Evolutionary conservation across 2,113 vertebrate species (phyloP).

Genomic region (Lepus timidus): DNA sequence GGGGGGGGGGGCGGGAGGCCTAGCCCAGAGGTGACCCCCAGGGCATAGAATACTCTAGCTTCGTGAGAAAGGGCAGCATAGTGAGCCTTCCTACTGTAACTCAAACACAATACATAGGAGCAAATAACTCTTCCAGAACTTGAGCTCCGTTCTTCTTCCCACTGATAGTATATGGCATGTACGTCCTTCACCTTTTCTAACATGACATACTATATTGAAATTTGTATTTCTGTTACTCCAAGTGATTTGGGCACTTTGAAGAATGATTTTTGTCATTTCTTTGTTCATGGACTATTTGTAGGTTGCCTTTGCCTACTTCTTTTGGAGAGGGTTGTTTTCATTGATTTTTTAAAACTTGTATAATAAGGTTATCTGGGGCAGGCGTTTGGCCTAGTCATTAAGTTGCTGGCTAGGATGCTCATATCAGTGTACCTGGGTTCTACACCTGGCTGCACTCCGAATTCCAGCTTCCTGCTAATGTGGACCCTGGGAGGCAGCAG

Average conservation of each 20-base stretch:
- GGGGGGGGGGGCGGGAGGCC: too few species aligned
- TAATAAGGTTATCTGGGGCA: background rate
- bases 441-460: too few species aligned
- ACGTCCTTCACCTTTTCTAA: background rate
- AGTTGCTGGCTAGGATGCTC: too few species aligned
- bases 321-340: background rate
- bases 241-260: background rate
- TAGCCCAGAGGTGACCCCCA: too few species aligned
- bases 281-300: background rate
- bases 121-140: constrained; percentile 17
- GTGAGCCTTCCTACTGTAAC: too few species aligned
- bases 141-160: background rate
- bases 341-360: background rate
- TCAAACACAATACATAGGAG: background rate
- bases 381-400: too few species aligned
- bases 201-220: background rate
- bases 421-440: too few species aligned
- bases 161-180: background rate
- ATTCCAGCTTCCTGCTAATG: too few species aligned
- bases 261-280: background rate
- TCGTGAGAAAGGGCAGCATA: too few species aligned
- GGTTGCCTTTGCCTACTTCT: background rate
- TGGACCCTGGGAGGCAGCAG: too few species aligned
- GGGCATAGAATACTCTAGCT: too few species aligned
- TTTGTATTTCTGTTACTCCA: background rate